Percentiles rank a stretch among this genome's conserved stretches.
phyloP scores from a whole-genome alignment of 2,797 vertebrate genomes.

The Picus viridis region DNA sequence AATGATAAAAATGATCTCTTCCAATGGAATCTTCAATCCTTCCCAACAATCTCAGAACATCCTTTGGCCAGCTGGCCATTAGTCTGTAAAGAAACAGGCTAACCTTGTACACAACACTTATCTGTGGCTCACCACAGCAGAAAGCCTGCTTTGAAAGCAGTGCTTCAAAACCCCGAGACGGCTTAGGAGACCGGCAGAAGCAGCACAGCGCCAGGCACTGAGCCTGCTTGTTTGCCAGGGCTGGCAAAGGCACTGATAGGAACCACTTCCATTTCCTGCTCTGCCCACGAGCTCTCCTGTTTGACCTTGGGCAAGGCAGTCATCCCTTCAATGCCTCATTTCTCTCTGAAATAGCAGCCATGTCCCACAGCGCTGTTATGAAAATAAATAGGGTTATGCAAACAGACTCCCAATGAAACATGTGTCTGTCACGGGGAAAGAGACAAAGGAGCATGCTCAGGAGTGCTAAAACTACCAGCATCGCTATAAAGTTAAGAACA shows the following conservation, averaged over 20 bases:
- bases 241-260: neutral
- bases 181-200: neutral
- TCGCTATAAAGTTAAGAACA: neutral
- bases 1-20: neutral
- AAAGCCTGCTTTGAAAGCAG: neutral
- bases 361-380: neutral
- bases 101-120: neutral
- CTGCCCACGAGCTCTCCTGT: neutral
- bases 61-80: neutral
- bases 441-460: neutral
- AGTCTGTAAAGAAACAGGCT: neutral
- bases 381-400: neutral
- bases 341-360: neutral
- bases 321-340: neutral
- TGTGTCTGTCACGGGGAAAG: neutral
- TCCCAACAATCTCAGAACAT: neutral
- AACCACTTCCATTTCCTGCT: neutral
- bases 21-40: neutral
- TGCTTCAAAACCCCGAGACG: rapidly evolving
- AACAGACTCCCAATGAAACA: neutral
- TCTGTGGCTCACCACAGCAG: neutral
- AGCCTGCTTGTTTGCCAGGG: neutral
- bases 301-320: neutral
- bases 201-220: neutral
- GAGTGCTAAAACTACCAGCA: neutral